Conservation (phyloP, 2,797 vertebrate genomes). For the Lepilemur septentrionalis region DNA sequence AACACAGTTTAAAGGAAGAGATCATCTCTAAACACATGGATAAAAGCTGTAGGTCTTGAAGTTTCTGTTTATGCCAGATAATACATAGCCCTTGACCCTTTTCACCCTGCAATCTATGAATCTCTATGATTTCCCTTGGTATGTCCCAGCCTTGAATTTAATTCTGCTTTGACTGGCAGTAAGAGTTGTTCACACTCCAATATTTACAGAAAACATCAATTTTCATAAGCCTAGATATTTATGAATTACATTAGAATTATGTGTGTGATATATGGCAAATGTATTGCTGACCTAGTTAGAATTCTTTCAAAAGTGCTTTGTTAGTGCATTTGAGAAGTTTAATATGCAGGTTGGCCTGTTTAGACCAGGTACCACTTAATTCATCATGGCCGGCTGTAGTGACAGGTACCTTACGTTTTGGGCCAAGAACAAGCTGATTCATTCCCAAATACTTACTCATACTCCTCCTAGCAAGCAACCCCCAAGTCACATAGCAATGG, state of each 20-base stretch:
- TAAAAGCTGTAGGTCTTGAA: constrained; percentile 1
- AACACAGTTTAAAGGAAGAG: constrained; percentile 53
- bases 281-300: constrained; percentile 80
- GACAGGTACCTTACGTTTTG: constrained; percentile 64
- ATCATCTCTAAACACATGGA: not conserved
- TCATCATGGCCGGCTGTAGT: constrained; percentile 67
- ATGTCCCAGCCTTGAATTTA: constrained; percentile 58
- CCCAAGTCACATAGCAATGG: not conserved
- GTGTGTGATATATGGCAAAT: constrained; percentile 66
- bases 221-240: constrained; percentile 78
- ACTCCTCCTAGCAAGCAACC: not conserved
- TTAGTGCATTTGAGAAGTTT: constrained; percentile 77
- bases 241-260: constrained; percentile 79
- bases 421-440: constrained; percentile 53
- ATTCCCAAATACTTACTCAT: not conserved
- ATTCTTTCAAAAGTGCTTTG: constrained; percentile 79
- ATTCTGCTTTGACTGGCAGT: constrained; percentile 72
- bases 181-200: constrained; percentile 64
- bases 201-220: constrained; percentile 81
- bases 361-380: constrained; percentile 74
- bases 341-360: constrained; percentile 67
- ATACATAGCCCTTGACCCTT: constrained; percentile 59
- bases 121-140: constrained; percentile 64
- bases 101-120: constrained; percentile 53
- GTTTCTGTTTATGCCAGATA: constrained; percentile 67